phyloP scores from a whole-genome alignment of 2,113 vertebrate species.

The Salvator merianae region DNA sequence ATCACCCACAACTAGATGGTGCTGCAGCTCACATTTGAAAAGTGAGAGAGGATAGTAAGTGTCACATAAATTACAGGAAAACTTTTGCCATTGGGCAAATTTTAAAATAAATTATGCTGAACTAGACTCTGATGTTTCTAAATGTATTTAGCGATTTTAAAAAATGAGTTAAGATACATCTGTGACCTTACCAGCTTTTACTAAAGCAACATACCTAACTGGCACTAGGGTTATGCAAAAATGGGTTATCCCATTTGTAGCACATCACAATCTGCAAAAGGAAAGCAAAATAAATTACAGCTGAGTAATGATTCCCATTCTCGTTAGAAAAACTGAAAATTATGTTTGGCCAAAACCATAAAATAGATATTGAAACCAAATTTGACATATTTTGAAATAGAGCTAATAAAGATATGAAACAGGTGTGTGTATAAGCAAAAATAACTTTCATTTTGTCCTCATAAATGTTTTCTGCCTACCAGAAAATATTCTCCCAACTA shows the following conservation, averaged over 20 bases:
- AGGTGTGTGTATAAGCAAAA: not conserved
- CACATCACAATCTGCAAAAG: not conserved
- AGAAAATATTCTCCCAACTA: too few species aligned
- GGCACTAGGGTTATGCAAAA: not conserved
- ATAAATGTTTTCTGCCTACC: too few species aligned
- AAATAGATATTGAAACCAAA: not conserved
- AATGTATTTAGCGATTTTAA: not conserved
- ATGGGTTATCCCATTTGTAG: not conserved
- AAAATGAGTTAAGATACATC: too few species aligned
- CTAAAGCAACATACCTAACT: not conserved
- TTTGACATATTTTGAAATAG: not conserved
- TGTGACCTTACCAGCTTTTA: too few species aligned
- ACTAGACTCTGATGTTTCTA: not conserved
- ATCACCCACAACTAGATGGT: not conserved
- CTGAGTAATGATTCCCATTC: not conserved
- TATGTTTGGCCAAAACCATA: not conserved
- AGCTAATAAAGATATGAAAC: not conserved
- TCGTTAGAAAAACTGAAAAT: not conserved
- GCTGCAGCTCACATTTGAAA: not conserved
- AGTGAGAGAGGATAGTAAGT: not conserved
- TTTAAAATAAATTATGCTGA: not conserved
- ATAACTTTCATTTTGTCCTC: not conserved
- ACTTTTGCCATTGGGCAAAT: rapidly evolving
- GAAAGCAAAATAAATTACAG: not conserved
- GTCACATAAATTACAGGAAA: not conserved